phyloP scores from a whole-genome alignment of 2,797 vertebrate genomes.

The Chiroxiphia lanceolata region DNA sequence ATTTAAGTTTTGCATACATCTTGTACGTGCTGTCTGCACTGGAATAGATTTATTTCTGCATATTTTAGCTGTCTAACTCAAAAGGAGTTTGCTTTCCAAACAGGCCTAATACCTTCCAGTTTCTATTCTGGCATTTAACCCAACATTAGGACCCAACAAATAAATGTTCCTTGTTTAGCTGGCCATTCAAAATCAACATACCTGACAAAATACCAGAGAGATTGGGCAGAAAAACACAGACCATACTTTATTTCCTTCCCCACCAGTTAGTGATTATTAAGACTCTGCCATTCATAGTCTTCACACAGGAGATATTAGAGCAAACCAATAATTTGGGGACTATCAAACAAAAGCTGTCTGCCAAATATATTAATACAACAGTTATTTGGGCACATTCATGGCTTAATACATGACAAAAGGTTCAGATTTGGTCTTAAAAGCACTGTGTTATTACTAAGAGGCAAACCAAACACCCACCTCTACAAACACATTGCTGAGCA shows the following conservation, averaged over 20 bases:
- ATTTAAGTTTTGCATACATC: slow-evolving; percentile 42
- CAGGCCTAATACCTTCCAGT: neutral
- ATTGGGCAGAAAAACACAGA: neutral
- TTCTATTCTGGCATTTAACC: neutral
- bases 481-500: neutral
- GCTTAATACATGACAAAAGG: slow-evolving; percentile 45
- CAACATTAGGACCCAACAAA: neutral
- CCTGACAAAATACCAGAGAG: slow-evolving; percentile 11
- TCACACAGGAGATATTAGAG: slow-evolving; percentile 10
- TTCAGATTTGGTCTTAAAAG: slow-evolving; percentile 41
- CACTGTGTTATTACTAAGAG: neutral
- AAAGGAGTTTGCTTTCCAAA: neutral
- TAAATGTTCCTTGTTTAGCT: slow-evolving; percentile 20
- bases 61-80: neutral
- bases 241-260: neutral
- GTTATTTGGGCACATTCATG: slow-evolving; percentile 32
- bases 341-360: slow-evolving; percentile 40
- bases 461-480: slow-evolving; percentile 29
- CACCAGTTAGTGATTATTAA: neutral
- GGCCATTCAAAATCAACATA: slow-evolving; percentile 20
- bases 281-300: neutral
- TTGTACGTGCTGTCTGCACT: neutral
- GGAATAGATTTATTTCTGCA: slow-evolving; percentile 8
- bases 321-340: slow-evolving; percentile 60
- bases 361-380: slow-evolving; percentile 22